A percentile compares a stretch with the other conserved stretches of the same genome.
Evolutionary conservation across 2,797 vertebrate genomes (phyloP).

Genomic region (Pampus argenteus): DNA sequence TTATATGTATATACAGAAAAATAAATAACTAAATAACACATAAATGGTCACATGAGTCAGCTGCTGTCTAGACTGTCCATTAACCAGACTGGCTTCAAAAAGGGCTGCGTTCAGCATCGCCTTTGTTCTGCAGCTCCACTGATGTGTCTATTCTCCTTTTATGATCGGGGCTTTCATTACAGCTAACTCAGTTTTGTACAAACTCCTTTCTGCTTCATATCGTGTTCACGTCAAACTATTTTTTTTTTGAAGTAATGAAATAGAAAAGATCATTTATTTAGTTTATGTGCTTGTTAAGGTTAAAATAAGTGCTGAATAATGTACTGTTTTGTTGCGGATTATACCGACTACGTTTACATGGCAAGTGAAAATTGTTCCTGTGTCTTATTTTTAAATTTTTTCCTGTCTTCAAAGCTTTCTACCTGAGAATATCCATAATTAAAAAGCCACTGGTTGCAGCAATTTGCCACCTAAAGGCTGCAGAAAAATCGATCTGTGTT

Average conservation of each 20-base stretch:
- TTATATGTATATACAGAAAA: too few relatives aligned
- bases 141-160: background rate
- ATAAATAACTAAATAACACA: too few relatives aligned
- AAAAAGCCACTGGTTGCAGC: constrained; percentile 66
- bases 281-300: background rate
- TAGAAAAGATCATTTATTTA: background rate
- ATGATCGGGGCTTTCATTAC: background rate
- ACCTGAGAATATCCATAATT: constrained; percentile 64
- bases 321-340: background rate
- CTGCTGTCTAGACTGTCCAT: background rate
- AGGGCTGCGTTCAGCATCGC: too few relatives aligned
- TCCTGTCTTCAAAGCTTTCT: constrained; percentile 31
- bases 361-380: constrained; percentile 17
- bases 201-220: background rate
- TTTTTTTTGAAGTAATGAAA: background rate
- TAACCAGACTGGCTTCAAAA: background rate
- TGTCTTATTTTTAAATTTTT: too few relatives aligned
- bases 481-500: constrained; percentile 71
- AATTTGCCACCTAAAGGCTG: constrained; percentile 56
- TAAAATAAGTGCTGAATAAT: constrained; percentile 26
- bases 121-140: background rate
- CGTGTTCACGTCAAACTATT: background rate
- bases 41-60: background rate
- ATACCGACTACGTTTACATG: background rate
- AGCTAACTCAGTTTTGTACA: background rate